Evolutionary conservation across 2,888 invertebrate species (phyloP).

Genomic region (Drosophila imparisetae): DNA sequence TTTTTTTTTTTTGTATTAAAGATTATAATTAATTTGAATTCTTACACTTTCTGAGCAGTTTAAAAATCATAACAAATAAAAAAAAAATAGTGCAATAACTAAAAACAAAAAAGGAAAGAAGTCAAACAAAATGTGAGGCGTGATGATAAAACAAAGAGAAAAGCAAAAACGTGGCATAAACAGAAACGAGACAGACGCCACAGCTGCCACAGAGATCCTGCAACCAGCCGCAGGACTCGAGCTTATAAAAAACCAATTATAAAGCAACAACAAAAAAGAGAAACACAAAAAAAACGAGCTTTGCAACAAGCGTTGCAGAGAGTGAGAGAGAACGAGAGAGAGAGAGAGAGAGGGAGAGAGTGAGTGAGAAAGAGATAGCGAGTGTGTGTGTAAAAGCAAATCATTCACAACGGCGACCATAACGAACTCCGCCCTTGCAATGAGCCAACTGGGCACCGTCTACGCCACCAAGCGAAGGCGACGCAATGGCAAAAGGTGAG

Average conservation of each 20-base stretch:
- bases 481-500: conserved; percentile 98
- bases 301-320: conserved; percentile 46
- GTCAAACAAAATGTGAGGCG: conserved; percentile 64
- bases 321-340: background rate
- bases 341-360: background rate
- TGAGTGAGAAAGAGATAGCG: background rate
- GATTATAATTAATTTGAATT: background rate
- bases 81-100: conserved; percentile 64
- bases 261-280: conserved; percentile 27
- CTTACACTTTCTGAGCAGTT: conserved; percentile 7
- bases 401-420: conserved; percentile 84
- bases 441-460: conserved; percentile 97
- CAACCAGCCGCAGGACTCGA: conserved; percentile 63
- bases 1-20: background rate
- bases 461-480: conserved; percentile 98
- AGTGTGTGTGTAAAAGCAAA: conserved; percentile 40
- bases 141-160: conserved; percentile 58
- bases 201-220: conserved; percentile 60
- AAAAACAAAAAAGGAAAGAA: conserved; percentile 28
- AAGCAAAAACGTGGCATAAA: conserved; percentile 46
- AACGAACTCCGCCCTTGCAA: conserved; percentile 85
- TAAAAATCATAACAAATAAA: conserved; percentile 12
- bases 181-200: conserved; percentile 32
- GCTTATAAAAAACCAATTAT: conserved; percentile 65
- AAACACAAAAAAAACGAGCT: conserved; percentile 13